Conservation (phyloP, 2,113 vertebrate genomes). For the Cyrtonyx montezumae region DNA sequence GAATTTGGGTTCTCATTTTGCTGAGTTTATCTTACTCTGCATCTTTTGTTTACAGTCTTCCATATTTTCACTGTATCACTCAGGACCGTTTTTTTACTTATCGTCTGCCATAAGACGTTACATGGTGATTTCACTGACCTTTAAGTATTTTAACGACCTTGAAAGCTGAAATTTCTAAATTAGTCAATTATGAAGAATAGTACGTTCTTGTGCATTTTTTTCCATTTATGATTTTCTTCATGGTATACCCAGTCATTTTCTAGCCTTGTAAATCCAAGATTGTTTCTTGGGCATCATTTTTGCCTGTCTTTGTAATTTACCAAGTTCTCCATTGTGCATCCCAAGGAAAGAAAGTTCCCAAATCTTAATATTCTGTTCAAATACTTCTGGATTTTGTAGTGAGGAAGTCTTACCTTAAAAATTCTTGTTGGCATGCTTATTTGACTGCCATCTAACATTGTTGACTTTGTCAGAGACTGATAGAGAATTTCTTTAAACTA, state of each 20-base stretch:
- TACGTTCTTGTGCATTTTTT: background rate
- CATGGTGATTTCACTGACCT: background rate
- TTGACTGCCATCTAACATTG: background rate
- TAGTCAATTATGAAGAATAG: background rate
- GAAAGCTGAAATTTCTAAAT: background rate
- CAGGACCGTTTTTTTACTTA: background rate
- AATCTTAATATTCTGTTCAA: background rate
- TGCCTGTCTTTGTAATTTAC: background rate
- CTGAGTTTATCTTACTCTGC: background rate
- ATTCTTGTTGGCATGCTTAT: background rate
- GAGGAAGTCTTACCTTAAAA: background rate
- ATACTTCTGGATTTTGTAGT: background rate
- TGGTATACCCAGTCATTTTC: background rate
- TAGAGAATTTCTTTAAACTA: background rate
- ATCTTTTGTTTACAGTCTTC: background rate
- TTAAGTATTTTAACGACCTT: background rate
- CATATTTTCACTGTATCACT: background rate
- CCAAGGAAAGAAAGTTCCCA: background rate
- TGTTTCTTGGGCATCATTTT: background rate
- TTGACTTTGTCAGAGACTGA: accelerated
- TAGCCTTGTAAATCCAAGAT: background rate
- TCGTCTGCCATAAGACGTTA: background rate
- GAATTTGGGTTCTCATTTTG: background rate
- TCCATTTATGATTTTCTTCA: background rate
- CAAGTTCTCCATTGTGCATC: background rate